phyloP scores from a whole-genome alignment of 1,140 invertebrate genomes.

The Nasonia vitripennis region DNA sequence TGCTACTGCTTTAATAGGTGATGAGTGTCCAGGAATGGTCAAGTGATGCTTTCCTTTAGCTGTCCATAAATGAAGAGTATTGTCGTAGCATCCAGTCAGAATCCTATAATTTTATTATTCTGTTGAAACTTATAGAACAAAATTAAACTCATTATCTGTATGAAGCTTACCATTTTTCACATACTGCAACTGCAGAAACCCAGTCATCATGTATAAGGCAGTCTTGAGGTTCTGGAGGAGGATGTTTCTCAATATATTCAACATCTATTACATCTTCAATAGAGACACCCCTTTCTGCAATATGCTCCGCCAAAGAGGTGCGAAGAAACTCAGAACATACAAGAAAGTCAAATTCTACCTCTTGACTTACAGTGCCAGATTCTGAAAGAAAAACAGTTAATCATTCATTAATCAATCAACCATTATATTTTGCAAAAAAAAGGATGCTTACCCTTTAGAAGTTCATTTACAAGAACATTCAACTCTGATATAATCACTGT shows the following conservation, averaged over 20 bases:
- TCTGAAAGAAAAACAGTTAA: constrained; percentile 60
- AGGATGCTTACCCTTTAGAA: constrained; percentile 80
- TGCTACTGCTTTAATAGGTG: constrained; percentile 89
- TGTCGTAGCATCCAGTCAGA: constrained; percentile 96
- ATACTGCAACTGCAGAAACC: constrained; percentile 89
- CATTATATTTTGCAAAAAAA: constrained; percentile 35
- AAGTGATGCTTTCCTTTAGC: constrained; percentile 88
- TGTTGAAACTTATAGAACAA: constrained; percentile 38
- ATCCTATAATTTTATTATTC: constrained; percentile 79
- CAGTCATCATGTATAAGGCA: constrained; percentile 96
- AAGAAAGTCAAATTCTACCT: constrained; percentile 92
- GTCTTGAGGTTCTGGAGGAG: constrained; percentile 92
- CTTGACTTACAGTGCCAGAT: constrained; percentile 69
- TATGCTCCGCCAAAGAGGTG: constrained; percentile 80
- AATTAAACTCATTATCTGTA: constrained; percentile 21
- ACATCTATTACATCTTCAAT: constrained; percentile 88
- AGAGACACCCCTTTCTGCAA: constrained; percentile 81
- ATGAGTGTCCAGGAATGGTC: constrained; percentile 90
- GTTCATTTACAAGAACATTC: constrained; percentile 87
- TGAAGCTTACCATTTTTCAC: constrained; percentile 81
- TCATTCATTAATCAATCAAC: constrained; percentile 31
- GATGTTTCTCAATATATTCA: constrained; percentile 92
- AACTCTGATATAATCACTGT: constrained; percentile 82
- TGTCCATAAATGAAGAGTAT: constrained; percentile 93
- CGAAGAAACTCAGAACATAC: constrained; percentile 88